Conservation (phyloP, 2,797 vertebrate species). For the Squalus acanthias region DNA sequence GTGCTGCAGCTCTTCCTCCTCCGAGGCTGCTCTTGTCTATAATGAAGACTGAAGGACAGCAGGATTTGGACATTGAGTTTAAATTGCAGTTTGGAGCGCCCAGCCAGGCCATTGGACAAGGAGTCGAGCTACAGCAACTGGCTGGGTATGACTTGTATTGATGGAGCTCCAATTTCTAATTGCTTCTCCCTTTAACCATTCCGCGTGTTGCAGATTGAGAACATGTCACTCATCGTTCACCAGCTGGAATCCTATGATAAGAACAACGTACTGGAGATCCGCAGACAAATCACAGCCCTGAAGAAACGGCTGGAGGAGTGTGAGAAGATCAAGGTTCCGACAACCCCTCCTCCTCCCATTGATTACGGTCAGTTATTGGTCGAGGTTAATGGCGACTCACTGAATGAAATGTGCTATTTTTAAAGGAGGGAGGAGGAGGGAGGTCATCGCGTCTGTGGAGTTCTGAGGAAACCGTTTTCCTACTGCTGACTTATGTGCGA, state of each 20-base stretch:
- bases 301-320: slow-evolving; percentile 42
- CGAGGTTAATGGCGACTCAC: not conserved
- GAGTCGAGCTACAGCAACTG: not conserved
- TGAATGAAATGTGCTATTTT: not conserved
- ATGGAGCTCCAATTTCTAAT: not conserved
- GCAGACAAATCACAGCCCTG: slow-evolving; percentile 38
- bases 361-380: not conserved
- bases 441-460: too few relatives aligned
- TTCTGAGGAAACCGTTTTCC: not conserved
- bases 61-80: not conserved
- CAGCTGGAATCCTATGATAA: slow-evolving; percentile 41
- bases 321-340: slow-evolving; percentile 8
- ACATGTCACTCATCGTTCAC: slow-evolving; percentile 40
- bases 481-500: not conserved
- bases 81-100: not conserved
- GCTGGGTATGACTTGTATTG: not conserved
- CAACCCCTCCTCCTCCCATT: not conserved
- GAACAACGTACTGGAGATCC: slow-evolving; percentile 39
- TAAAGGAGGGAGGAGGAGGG: too few relatives aligned
- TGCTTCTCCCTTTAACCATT: not conserved
- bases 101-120: too few relatives aligned
- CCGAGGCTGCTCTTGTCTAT: too few relatives aligned
- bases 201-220: slow-evolving; percentile 36
- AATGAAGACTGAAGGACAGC: too few relatives aligned
- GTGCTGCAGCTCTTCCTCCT: too few relatives aligned